Evolutionary conservation across 2,113 vertebrate species (phyloP).

Genomic region (Actenoides hombroni): DNA sequence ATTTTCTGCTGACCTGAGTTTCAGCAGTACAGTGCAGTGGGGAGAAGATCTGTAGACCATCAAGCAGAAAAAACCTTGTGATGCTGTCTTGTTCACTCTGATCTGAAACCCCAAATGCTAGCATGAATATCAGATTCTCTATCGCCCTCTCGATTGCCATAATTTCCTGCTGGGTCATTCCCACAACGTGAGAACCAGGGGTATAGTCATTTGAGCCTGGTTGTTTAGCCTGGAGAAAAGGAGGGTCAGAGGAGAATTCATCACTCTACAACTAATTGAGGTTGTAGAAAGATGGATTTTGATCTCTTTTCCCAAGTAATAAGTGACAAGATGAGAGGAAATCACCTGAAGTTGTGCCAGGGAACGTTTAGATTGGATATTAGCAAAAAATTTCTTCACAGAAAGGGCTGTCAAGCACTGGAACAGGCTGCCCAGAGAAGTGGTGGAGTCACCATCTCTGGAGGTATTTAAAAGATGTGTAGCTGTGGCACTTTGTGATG

Average conservation of each 20-base stretch:
- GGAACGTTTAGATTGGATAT: background rate
- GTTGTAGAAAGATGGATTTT: background rate
- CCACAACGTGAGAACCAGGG: no score
- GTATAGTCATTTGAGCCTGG: background rate
- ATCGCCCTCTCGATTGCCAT: background rate
- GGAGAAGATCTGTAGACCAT: background rate
- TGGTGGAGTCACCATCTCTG: background rate
- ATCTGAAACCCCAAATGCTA: background rate
- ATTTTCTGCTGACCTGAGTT: background rate
- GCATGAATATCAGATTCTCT: background rate
- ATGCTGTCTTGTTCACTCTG: background rate
- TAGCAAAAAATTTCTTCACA: background rate
- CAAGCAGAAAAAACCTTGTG: rapidly evolving
- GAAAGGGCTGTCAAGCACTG: background rate
- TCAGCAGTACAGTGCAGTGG: background rate
- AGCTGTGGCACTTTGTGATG: background rate
- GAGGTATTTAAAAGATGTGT: background rate
- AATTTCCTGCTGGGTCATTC: background rate
- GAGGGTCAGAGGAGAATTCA: background rate
- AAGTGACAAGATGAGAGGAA: background rate
- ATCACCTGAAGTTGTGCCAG: background rate
- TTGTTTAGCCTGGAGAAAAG: background rate
- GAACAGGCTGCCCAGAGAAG: background rate
- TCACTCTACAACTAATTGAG: no score
- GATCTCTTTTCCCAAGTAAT: background rate